phyloP scores from a whole-genome alignment of 2,888 invertebrate species.

The Noctua janthe region DNA sequence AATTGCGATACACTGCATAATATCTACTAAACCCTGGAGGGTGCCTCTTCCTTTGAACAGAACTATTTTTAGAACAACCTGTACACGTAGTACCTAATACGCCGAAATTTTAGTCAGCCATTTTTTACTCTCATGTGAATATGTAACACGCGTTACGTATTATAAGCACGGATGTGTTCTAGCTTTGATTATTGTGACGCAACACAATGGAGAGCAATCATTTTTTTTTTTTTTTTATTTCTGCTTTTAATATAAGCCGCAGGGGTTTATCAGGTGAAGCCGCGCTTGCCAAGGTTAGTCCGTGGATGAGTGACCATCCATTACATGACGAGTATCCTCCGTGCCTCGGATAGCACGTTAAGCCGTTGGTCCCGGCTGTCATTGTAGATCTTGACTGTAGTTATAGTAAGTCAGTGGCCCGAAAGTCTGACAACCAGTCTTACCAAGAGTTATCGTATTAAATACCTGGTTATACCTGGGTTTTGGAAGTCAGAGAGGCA shows the following conservation, averaged over 20 bases:
- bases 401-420: background rate
- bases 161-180: conserved; percentile 20
- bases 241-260: background rate
- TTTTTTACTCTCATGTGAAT: conserved; percentile 13
- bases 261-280: background rate
- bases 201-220: conserved; percentile 34
- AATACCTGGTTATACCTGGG: background rate
- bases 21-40: background rate
- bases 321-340: background rate
- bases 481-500: background rate
- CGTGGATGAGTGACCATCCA: background rate
- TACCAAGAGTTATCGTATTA: background rate
- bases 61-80: conserved; percentile 30
- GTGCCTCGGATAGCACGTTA: background rate
- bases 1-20: background rate
- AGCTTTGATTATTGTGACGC: conserved; percentile 31
- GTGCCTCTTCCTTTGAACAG: background rate
- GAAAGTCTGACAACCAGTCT: background rate
- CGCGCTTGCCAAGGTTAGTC: background rate
- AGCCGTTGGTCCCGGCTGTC: background rate
- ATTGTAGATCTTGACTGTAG: background rate
- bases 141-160: conserved; percentile 21
- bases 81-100: conserved; percentile 3
- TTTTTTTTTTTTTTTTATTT: background rate
- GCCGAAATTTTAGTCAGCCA: background rate